phyloP scores from a whole-genome alignment of 2,888 invertebrate species.

The Omphaloscelis lunosa region DNA sequence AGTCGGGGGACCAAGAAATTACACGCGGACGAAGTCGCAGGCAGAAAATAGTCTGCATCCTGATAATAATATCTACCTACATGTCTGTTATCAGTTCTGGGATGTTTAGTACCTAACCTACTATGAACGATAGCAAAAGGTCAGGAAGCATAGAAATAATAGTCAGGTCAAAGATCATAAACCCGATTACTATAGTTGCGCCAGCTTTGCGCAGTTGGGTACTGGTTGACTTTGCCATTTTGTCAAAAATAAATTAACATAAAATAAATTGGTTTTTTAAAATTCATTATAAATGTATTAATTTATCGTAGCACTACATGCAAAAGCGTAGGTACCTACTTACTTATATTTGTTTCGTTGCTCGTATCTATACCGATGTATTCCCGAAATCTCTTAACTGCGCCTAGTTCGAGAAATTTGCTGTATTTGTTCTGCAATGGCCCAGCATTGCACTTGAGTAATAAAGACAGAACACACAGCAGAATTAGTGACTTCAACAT shows the following conservation, averaged over 20 bases:
- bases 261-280: no score
- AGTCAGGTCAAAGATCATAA: conserved; percentile 18
- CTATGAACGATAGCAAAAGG: conserved; percentile 14
- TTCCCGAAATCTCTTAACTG: conserved; percentile 74
- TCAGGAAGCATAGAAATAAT: conserved; percentile 13
- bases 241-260: no score
- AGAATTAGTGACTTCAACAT: conserved; percentile 46
- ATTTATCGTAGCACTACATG: no score
- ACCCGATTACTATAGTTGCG: neutral
- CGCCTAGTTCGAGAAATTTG: conserved; percentile 38
- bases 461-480: conserved; percentile 12
- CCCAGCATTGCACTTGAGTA: conserved; percentile 19
- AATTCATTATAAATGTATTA: no score
- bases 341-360: conserved; percentile 65
- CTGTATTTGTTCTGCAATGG: conserved; percentile 43
- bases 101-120: neutral
- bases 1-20: no score
- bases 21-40: no score
- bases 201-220: no score
- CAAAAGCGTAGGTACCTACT: neutral
- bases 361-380: conserved; percentile 79
- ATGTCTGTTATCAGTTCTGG: conserved; percentile 6
- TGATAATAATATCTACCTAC: neutral
- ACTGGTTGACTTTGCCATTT: no score
- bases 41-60: no score